Evolutionary conservation across 2,113 vertebrate genomes (phyloP).

Genomic region (Megaptera novaeangliae): DNA sequence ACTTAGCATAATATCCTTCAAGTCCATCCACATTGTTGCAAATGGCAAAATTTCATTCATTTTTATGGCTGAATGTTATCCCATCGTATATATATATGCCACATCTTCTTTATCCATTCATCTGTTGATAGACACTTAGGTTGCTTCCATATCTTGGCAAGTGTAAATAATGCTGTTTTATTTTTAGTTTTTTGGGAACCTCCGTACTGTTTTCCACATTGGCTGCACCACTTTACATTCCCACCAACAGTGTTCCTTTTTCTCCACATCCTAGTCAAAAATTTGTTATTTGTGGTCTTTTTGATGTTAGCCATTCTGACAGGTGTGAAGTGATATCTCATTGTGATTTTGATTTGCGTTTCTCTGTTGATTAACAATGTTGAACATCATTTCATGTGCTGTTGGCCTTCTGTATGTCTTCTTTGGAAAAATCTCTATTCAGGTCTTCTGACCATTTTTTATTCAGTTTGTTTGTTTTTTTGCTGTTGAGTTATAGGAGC

Average conservation of each 20-base stretch:
- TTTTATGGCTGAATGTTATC: not conserved
- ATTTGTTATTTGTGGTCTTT: no score
- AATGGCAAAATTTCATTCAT: not conserved
- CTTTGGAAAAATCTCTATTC: not conserved
- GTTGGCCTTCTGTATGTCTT: not conserved
- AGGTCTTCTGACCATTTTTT: not conserved
- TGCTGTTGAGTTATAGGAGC: not conserved
- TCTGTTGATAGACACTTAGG: no score
- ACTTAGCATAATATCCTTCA: not conserved
- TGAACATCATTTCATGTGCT: not conserved
- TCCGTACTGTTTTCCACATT: no score
- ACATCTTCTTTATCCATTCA: no score
- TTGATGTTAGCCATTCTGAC: not conserved
- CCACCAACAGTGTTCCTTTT: no score
- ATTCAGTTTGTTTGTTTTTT: not conserved
- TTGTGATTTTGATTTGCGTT: not conserved
- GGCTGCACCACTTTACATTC: no score
- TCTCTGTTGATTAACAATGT: not conserved
- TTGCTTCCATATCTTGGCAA: no score
- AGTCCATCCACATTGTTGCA: not conserved
- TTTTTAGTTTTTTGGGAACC: no score
- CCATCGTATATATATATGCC: not conserved
- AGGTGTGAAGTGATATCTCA: not conserved
- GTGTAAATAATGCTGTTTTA: no score
- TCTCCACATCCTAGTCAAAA: no score